Evolutionary conservation across 2,888 invertebrate genomes (phyloP), one percentile per base, ranked within the genome.

Genomic region (Oscheius onirici): DNA sequence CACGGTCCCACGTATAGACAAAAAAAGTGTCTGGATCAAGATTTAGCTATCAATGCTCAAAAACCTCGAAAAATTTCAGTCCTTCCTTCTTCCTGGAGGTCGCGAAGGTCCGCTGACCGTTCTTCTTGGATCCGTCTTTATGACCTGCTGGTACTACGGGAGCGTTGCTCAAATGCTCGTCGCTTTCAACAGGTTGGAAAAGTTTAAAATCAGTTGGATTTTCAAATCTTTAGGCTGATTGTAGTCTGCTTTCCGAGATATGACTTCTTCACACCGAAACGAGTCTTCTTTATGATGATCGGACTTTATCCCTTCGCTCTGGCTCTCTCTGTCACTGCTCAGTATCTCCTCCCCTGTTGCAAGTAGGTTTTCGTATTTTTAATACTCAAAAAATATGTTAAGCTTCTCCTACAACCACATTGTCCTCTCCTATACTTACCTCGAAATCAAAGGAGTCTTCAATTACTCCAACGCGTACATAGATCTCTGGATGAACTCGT

Each of bases 381-480:
- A n/a, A n/a, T n/a, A n/a, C n/a, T n/a, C n/a, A n/a, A n/a, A 5
- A 20, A 20, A 13, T 1, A n/a, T 51, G 61, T 71, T 73, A 71
- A 80, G 79, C n/a, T 72, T 79, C 44, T 75, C 76, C 13, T 77
- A 72, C 55, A 71, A 78, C 46, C 76, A 75, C 49, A 52, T 57
- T 3, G 63, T 71, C 24, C 66, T 73, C 5, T 78, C 80, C 15
- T 80, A 77, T 28, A 72, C 75, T 1, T 78, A 78, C 55, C 20
- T 22, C 17, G 52, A 69, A 43, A 70, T 71, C 40, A 69, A 52
- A 0, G 65, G 67, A 41, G 26, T 73, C n/a, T 66, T 58, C 22
- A 80, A 80, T 55, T 80, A 80, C 43, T 76, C 78, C 34, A 80
- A 80, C 65, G 55, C 60, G 22, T 73, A 75, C 63, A 73, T 80